These are phyloP conservation scores for Micromussa lordhowensis DNA, from an alignment of 92 coral and sea anemone species.

Conservation along the genomic window DNA sequence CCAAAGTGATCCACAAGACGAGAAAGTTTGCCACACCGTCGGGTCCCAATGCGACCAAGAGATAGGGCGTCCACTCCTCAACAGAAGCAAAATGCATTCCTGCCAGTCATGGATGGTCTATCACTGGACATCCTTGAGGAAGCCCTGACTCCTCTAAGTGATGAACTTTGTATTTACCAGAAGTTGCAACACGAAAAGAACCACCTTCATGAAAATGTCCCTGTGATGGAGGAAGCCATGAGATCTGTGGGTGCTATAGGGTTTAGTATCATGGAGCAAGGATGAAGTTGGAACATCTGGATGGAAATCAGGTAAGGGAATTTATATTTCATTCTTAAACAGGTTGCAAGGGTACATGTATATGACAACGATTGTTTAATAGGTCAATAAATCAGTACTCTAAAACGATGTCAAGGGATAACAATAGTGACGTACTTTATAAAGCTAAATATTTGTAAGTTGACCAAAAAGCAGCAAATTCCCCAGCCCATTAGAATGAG, in stretches of 20 bases:
- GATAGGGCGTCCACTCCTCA: constrained; percentile 43
- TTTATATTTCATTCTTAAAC: neutral
- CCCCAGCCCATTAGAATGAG: neutral
- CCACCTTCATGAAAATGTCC: neutral
- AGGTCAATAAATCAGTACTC: neutral
- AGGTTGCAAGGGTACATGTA: neutral
- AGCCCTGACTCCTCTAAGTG: constrained; percentile 27
- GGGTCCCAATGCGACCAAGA: constrained; percentile 44
- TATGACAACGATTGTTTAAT: neutral
- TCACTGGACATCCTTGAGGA: constrained; percentile 37
- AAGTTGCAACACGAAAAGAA: neutral
- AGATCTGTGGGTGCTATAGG: constrained; percentile 48
- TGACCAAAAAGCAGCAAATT: too few species aligned
- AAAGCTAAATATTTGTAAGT: neutral
- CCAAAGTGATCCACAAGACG: constrained; percentile 38
- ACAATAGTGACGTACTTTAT: too few species aligned
- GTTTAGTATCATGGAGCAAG: constrained; percentile 48
- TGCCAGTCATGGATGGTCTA: constrained; percentile 27
- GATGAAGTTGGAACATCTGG: constrained; percentile 57
- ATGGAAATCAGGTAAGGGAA: constrained; percentile 60
- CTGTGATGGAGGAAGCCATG: constrained; percentile 25
- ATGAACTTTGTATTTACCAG: constrained; percentile 20
- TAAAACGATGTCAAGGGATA: too few species aligned
- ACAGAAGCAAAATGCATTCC: constrained; percentile 16
- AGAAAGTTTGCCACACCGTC: constrained; percentile 35